These are phyloP conservation scores for Forbesichthys papilliferus DNA, from an alignment of 2,113 vertebrate species.

Conservation along the genomic window DNA sequence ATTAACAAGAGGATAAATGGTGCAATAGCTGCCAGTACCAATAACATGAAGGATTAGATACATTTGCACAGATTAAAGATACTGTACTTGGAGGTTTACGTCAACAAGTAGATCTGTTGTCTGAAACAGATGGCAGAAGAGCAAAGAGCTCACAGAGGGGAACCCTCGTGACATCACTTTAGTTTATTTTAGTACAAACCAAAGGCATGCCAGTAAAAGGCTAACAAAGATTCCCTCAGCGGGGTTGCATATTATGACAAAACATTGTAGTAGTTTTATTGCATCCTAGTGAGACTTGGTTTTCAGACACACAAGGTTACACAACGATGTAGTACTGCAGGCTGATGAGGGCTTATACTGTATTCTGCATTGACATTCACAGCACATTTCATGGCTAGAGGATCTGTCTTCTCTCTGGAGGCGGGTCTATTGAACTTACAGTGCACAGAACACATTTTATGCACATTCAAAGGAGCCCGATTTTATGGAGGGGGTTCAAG, in stretches of 20 bases:
- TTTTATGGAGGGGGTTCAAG: neutral
- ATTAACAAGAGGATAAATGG: neutral
- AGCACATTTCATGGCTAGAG: conserved; percentile 59
- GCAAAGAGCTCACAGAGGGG: conserved; percentile 60
- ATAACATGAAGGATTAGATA: neutral
- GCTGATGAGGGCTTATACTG: conserved; percentile 25
- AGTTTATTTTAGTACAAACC: conserved; percentile 64
- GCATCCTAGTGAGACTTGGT: conserved; percentile 17
- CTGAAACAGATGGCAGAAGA: conserved; percentile 68
- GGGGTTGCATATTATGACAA: neutral
- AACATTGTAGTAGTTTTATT: no score
- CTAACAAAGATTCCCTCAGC: conserved; percentile 4
- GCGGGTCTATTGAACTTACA: conserved; percentile 53
- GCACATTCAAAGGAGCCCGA: conserved; percentile 17
- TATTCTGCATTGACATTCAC: conserved; percentile 50
- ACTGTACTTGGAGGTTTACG: neutral
- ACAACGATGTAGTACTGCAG: conserved; percentile 43
- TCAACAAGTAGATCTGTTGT: conserved; percentile 18
- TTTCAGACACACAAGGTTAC: conserved; percentile 35
- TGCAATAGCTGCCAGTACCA: neutral
- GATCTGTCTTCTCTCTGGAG: conserved; percentile 51
- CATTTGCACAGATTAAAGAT: neutral
- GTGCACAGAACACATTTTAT: conserved; percentile 29
- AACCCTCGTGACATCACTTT: conserved; percentile 61
- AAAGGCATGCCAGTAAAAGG: conserved; percentile 20